Conservation (phyloP, 2,888 invertebrate genomes). For the Nemurella pictetii region DNA sequence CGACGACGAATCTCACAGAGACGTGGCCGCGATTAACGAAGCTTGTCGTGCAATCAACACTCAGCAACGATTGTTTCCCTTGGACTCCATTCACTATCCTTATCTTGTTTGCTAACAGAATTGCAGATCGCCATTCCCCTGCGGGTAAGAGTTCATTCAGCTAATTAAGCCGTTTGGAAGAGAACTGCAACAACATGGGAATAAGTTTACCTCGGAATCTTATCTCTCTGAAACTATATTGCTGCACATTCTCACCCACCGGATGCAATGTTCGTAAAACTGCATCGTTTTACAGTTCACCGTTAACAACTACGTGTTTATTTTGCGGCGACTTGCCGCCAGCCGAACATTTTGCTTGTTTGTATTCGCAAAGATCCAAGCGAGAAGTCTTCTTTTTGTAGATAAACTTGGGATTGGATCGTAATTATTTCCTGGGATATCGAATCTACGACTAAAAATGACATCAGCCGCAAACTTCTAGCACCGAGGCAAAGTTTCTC, state of each 20-base stretch:
- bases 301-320: no score
- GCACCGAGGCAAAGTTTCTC: not conserved
- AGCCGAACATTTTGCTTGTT: no score
- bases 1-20: no score
- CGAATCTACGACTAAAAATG: not conserved
- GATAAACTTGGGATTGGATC: not conserved
- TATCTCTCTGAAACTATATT: not conserved
- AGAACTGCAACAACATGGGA: not conserved
- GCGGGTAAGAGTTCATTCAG: not conserved
- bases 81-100: not conserved
- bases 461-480: not conserved
- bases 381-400: not conserved
- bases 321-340: no score
- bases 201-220: not conserved
- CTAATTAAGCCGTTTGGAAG: not conserved
- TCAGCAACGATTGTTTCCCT: no score
- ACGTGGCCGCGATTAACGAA: no score
- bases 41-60: no score
- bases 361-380: no score
- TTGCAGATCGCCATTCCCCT: no score
- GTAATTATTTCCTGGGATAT: not conserved
- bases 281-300: no score
- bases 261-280: no score
- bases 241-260: not conserved
- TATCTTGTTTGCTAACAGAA: not conserved